Evolutionary conservation across 1,140 invertebrate species (phyloP).

Genomic region (Limonius californicus): DNA sequence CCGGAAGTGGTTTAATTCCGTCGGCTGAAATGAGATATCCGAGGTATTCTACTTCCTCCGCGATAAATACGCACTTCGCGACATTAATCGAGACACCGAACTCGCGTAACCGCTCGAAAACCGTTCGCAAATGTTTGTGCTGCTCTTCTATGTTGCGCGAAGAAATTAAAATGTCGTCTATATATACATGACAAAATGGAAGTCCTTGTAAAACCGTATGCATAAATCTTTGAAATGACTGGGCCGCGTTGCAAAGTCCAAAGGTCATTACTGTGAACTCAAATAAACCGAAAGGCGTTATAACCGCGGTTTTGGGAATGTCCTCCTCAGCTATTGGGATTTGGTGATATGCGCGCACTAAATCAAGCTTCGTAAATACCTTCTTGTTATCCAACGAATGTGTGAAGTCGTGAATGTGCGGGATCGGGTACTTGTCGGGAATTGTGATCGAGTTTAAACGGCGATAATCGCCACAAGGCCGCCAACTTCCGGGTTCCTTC

Average conservation of each 20-base stretch:
- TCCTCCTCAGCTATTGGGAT: conserved; percentile 40
- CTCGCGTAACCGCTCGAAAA: conserved; percentile 28
- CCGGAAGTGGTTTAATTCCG: conserved; percentile 37
- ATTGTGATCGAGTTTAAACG: conserved; percentile 43
- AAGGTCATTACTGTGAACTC: conserved; percentile 37
- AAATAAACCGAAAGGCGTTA: conserved; percentile 37
- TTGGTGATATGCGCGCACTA: conserved; percentile 50
- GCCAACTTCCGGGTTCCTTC: conserved; percentile 37
- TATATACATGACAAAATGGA: conserved; percentile 42
- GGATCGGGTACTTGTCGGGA: conserved; percentile 41
- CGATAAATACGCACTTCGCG: conserved; percentile 37
- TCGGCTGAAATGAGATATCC: conserved; percentile 36
- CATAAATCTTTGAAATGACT: conserved; percentile 48
- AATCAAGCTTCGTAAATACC: conserved; percentile 50
- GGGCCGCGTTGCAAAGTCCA: conserved; percentile 32
- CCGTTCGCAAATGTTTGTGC: conserved; percentile 50
- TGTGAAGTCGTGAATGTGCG: conserved; percentile 34
- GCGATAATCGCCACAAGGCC: no score
- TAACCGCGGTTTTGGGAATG: conserved; percentile 31
- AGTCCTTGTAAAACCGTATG: conserved; percentile 44
- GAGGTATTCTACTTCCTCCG: conserved; percentile 32
- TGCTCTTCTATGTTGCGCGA: conserved; percentile 45
- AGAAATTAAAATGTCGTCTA: conserved; percentile 54
- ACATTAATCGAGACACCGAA: conserved; percentile 36
- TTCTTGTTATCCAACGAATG: conserved; percentile 37